phyloP scores from a whole-genome alignment of 2,797 vertebrate species.

The Eidolon dupreanum region DNA sequence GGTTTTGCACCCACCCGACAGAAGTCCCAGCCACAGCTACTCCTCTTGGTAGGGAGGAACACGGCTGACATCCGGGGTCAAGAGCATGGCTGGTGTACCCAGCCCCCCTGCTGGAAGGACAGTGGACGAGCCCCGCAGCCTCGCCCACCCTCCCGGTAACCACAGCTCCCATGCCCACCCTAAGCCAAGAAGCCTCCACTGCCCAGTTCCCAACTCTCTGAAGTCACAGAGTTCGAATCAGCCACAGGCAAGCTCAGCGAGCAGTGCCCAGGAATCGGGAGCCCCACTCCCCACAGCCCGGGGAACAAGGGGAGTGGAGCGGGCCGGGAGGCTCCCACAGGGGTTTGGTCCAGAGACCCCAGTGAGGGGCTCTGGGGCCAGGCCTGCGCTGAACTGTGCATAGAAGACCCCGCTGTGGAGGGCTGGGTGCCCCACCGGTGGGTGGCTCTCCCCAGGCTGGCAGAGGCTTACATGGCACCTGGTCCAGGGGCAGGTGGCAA shows the following conservation, averaged over 20 bases:
- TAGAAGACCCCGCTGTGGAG: neutral
- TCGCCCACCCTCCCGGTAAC: neutral
- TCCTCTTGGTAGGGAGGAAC: neutral
- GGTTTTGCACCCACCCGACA: neutral
- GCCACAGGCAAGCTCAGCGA: neutral
- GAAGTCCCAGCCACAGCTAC: neutral
- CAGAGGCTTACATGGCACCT: slow-evolving; percentile 80
- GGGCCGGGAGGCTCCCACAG: neutral
- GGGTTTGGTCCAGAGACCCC: neutral
- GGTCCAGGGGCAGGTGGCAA: slow-evolving; percentile 70
- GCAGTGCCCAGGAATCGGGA: neutral
- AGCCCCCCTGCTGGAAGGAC: neutral
- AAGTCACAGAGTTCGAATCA: neutral
- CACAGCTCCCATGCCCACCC: neutral
- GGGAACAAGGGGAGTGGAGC: neutral
- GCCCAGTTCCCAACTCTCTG: neutral
- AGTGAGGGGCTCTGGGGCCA: neutral
- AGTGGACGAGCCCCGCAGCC: neutral
- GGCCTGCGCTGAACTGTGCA: neutral
- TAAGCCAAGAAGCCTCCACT: neutral
- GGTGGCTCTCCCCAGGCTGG: neutral
- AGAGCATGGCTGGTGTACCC: neutral
- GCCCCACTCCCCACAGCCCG: too few species aligned
- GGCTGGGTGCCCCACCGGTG: neutral
- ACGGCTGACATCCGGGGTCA: fast-evolving